These are phyloP conservation scores for Brachirus orientalis DNA, from an alignment of 2,113 vertebrate species.

Conservation along the genomic window DNA sequence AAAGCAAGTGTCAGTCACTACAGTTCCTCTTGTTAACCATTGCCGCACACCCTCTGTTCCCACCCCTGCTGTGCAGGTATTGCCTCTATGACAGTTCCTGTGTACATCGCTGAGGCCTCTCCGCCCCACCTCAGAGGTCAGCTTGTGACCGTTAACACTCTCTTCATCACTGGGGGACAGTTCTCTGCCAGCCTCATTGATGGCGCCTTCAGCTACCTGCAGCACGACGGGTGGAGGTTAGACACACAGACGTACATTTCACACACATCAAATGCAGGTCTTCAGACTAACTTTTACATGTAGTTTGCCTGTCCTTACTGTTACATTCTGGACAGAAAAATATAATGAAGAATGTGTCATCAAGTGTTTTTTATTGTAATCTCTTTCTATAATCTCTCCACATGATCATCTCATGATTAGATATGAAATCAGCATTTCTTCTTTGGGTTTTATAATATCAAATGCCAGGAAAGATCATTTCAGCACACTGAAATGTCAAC, in stretches of 20 bases:
- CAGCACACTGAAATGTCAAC: constrained; percentile 61
- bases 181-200: constrained; percentile 94
- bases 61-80: constrained; percentile 81
- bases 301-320: no score
- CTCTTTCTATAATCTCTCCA: neutral
- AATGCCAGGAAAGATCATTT: constrained; percentile 43
- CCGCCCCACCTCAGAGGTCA: constrained; percentile 93
- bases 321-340: no score
- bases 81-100: constrained; percentile 97
- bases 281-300: no score
- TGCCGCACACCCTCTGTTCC: neutral
- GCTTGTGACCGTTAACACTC: constrained; percentile 95
- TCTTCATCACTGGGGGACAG: constrained; percentile 98
- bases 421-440: neutral
- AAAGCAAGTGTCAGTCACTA: no score
- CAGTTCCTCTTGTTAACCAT: neutral
- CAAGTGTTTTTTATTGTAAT: no score
- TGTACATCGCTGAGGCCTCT: constrained; percentile 97
- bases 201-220: constrained; percentile 95
- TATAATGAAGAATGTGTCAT: no score
- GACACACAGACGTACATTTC: neutral
- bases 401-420: neutral
- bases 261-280: neutral
- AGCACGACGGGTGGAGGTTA: constrained; percentile 93
- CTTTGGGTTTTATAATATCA: constrained; percentile 33